Base-by-base conservation (phyloP, 2,888 invertebrate species). In the Zygogramma bicolorata region DNA sequence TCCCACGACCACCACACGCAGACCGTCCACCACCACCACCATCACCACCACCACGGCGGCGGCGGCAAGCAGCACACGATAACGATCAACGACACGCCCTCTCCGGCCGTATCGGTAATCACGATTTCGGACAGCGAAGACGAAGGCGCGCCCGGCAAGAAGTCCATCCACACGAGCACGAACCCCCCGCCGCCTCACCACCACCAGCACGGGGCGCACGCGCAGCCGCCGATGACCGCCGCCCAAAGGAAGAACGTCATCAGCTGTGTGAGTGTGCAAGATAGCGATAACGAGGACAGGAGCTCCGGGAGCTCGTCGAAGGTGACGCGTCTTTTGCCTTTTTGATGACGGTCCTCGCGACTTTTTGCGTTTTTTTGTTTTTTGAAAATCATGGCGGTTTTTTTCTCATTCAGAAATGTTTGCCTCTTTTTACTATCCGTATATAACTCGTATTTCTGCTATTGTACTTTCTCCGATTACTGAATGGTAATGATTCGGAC, bases 41-140 rank as follows among this genome's bases (percentile, higher is more conserved):
- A 82, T 67, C 82, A 80, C 25, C 80, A 85, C 77, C 84, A 82
- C 69, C 83, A 82, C 60, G 86, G 86, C 42, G 87, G 82, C 69
- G 83, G 81, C 60, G 86, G 86, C 42, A 87, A 90, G 58, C 93
- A 94, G 81, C 97, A 95, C 84, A 97, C 97, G 15, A 97, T 98
- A 84, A 97, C 97, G 69, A 97, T 98, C 82, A 93, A 96, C 79
- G 97, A 97, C 88, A 97, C 98, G 27, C 98, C 98, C 0, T 97
- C 97, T 31, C 97, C 97, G 2, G 94, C 97, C 57, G 96, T 95
- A 62, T 96, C 97, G 69, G 97, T 98, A 80, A 98, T 98, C 84
- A 98, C 97, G 49, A 97, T 97, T 82, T 96, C 95, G 18, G 98
- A 98, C 86, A 97, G 97, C 81, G 97, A 97, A 85, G 97, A 97